phyloP scores from a whole-genome alignment of 2,888 invertebrate species.

The Philopedon plagiatum region DNA sequence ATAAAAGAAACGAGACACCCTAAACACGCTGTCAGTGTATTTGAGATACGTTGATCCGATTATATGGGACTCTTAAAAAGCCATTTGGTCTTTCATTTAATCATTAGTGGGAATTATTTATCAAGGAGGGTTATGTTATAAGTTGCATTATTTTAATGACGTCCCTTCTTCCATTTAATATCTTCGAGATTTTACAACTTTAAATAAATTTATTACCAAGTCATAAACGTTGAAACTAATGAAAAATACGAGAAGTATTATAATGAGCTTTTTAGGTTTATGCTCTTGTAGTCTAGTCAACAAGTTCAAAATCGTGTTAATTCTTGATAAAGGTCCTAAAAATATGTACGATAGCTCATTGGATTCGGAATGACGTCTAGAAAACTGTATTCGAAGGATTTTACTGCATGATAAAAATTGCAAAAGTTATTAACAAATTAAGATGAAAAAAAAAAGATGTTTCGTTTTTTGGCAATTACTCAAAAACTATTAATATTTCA shows the following conservation, averaged over 20 bases:
- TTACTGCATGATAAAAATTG: too few species aligned
- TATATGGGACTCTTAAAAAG: constrained; percentile 39
- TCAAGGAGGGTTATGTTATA: constrained; percentile 41
- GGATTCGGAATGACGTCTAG: too few species aligned
- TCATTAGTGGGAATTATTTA: constrained; percentile 45
- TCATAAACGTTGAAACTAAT: constrained; percentile 44
- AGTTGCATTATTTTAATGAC: constrained; percentile 51
- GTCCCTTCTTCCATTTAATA: constrained; percentile 39
- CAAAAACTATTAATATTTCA: too few species aligned
- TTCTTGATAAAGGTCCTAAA: too few species aligned
- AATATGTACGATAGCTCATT: too few species aligned
- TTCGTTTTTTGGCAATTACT: too few species aligned
- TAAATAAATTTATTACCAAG: constrained; percentile 45
- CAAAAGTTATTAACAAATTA: too few species aligned
- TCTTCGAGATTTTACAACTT: constrained; percentile 49
- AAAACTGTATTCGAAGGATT: too few species aligned
- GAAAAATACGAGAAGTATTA: constrained; percentile 48
- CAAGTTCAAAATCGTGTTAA: too few species aligned
- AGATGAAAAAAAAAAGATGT: too few species aligned
- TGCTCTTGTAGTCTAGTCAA: too few species aligned
- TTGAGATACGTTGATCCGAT: constrained; percentile 41
- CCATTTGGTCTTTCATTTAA: constrained; percentile 35
- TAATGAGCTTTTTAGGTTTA: constrained; percentile 48
- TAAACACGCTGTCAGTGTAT: constrained; percentile 14
- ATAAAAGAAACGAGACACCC: constrained; percentile 17